Evolutionary conservation across 2,888 invertebrate genomes (phyloP), one percentile per base, ranked within the genome.

Genomic region (Drosophila borborema): DNA sequence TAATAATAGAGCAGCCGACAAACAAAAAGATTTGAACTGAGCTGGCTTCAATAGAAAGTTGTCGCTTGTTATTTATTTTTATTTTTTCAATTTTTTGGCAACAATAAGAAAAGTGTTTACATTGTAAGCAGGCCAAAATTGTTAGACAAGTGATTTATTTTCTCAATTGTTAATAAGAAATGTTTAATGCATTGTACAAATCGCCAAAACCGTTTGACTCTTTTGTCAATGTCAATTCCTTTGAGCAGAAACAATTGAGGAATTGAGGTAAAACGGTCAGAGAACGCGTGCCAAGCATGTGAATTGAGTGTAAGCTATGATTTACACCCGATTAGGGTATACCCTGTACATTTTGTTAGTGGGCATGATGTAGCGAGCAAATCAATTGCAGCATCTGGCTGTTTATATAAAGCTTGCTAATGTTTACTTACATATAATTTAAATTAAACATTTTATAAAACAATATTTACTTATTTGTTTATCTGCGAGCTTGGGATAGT

Each of bases 41-140:
- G 20, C 38, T 51, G 71, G 58, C 49, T 62, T 67, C 69, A 77
- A 89, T 80, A 86, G 89, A 85, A 85, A 85, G 86, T 88, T 81
- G 45, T 38, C 53, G 20, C 34, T 48, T 14, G 46, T 46, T 23
- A 18, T 9, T 18, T 8, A n/a, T 18, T n/a, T 49, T 46, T 23
- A 18, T 9, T 18, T 8, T 8, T 18, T n/a, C 34, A 10, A 34
- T 51, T 80, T 80, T 73, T 77, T 66, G 66, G 68, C 31, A 55
- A 58, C 58, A 68, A 38, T 49, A 54, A 54, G 53, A 36, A 6
- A 54, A 14, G 9, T 38, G 20, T 38, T 2, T 41, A 41, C 41
- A 62, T 56, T 71, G 64, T 61, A 46, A 66, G 66, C 56, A 70
- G 40, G 54, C 58, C 45, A 64, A 62, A 69, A 71, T 62, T 49